Base-by-base conservation (phyloP, 2,113 vertebrate genomes). In the Origma solitaria region DNA sequence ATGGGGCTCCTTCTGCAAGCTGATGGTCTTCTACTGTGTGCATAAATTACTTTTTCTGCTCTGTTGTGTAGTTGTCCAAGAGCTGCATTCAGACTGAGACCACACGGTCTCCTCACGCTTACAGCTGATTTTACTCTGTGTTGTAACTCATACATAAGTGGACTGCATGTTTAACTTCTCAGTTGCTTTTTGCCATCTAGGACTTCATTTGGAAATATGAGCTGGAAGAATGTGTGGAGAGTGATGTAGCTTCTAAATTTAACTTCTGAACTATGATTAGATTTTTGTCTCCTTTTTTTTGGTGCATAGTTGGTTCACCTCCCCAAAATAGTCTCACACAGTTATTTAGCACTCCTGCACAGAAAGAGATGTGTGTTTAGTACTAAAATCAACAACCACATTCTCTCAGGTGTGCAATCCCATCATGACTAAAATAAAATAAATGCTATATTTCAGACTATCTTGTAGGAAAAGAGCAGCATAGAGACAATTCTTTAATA, bases 21-120 rank as follows among this genome's bases (percentile, higher is more conserved):
- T 95, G 82, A 33, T 54, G 28, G 44, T 73, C n/a, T 18, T 64
- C 57, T 51, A 62, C 51, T 37, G 16, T 61, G 61, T 50, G 54
- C n/a, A 75, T 86, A 81, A 51, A 71, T 92, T 86, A 42, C 6
- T 13, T 72, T 85, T 76, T 78, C 62, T 77, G 16, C 30, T 72
- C 10, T 53, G 45, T 45, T 65, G 66, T 1, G 0, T 22, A 17
- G 38, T 47, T 2, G 0, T 51, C 35, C 25, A 42, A 35, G 79
- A 42, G 24, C 45, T 81, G 42, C 42, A 6, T 18, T 62, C 51
- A 50, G 18, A 24, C 42, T 23, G 21, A 66, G 23, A 58, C 18
- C 30, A 38, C 42, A 5, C 0, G 0, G 13, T 20, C 33, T 58
- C 47, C 72, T 71, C 8, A 1, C 19, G 38, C 28, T 79, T 68